Conservation (phyloP, 1,140 invertebrate species). For the Rhagoletis zephyria region DNA sequence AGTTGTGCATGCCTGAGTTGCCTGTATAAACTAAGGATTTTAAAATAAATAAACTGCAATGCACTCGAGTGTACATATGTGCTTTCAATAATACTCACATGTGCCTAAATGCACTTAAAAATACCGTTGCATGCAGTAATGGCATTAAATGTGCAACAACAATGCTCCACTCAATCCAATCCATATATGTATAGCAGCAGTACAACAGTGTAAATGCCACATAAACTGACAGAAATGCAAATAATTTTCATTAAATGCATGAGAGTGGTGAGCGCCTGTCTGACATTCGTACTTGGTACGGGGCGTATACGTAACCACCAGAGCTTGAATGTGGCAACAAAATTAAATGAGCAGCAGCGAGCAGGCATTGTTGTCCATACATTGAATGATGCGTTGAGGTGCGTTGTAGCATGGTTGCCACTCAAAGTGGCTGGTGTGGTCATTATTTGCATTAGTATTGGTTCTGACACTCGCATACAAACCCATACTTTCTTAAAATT, state of each 20-base stretch:
- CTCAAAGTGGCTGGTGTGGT: slow-evolving; percentile 6
- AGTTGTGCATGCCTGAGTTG: slow-evolving; percentile 6
- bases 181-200: too few species aligned
- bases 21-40: slow-evolving; percentile 14
- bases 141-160: slow-evolving; percentile 49
- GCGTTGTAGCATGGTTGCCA: slow-evolving; percentile 28
- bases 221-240: slow-evolving; percentile 47
- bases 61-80: background rate
- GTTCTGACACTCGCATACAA: slow-evolving; percentile 13
- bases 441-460: slow-evolving; percentile 40
- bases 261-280: background rate
- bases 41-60: background rate
- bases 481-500: background rate
- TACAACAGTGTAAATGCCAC: slow-evolving; percentile 1
- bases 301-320: slow-evolving; percentile 16
- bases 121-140: slow-evolving; percentile 30
- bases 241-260: slow-evolving; percentile 46
- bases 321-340: background rate
- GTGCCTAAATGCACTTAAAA: slow-evolving; percentile 48
- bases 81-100: slow-evolving; percentile 14
- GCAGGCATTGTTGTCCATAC: background rate
- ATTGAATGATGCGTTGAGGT: slow-evolving; percentile 13
- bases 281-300: background rate
- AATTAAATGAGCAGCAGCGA: background rate
- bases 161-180: background rate